phyloP scores from a whole-genome alignment of 2,888 invertebrate species.

The Neria commutata region DNA sequence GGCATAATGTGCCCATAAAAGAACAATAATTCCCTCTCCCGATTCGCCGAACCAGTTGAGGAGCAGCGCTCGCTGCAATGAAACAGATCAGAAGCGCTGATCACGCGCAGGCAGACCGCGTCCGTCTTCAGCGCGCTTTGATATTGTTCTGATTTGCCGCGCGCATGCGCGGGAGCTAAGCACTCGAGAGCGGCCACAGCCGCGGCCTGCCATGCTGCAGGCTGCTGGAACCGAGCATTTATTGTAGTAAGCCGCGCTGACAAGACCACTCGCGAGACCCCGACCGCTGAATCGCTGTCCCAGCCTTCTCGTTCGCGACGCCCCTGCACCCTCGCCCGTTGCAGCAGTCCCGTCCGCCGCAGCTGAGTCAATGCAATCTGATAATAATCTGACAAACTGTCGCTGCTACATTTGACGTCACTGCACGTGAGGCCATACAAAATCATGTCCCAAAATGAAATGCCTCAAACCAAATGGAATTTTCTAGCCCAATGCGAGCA shows the following conservation, averaged over 20 bases:
- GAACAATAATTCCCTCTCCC: constrained; percentile 23
- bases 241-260: too few species aligned
- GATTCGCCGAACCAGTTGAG: constrained; percentile 3
- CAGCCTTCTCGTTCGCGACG: constrained; percentile 19
- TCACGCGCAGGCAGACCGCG: constrained; percentile 48
- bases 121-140: constrained; percentile 41
- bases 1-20: constrained; percentile 26
- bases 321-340: background rate
- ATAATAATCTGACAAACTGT: constrained; percentile 58
- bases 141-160: constrained; percentile 53
- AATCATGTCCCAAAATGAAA: constrained; percentile 15
- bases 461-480: constrained; percentile 10
- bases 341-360: constrained; percentile 5
- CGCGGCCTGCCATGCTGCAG: too few species aligned
- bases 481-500: constrained; percentile 3
- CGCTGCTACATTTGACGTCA: constrained; percentile 53
- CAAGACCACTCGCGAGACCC: constrained; percentile 18
- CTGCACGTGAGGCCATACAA: constrained; percentile 34
- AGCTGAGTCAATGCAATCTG: constrained; percentile 56
- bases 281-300: background rate
- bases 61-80: constrained; percentile 2
- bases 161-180: constrained; percentile 52
- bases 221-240: too few species aligned
- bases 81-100: constrained; percentile 43
- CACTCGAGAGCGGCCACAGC: constrained; percentile 36